Evolutionary conservation across 2,113 vertebrate genomes (phyloP).

Genomic region (Caranx ignobilis): DNA sequence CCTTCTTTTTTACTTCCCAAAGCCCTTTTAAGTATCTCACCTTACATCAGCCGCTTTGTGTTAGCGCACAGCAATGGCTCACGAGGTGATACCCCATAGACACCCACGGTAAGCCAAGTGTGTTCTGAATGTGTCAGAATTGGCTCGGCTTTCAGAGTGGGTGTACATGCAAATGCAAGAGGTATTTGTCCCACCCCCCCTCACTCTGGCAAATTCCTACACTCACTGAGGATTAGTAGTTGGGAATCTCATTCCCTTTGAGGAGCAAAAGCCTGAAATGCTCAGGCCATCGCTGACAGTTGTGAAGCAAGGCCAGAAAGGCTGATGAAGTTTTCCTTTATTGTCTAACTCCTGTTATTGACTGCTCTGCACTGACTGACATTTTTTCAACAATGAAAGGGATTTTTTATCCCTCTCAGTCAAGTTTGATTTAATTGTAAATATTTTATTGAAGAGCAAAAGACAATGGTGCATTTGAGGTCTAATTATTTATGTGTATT

Average conservation of each 20-base stretch:
- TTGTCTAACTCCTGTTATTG: slow-evolving; percentile 48
- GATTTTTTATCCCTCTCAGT: neutral
- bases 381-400: slow-evolving; percentile 6
- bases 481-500: neutral
- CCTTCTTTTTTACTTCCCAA: slow-evolving; percentile 68
- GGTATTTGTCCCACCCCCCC: slow-evolving; percentile 74
- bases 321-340: slow-evolving; percentile 63
- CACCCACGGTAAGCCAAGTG: slow-evolving; percentile 78
- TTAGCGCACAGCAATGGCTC: slow-evolving; percentile 51
- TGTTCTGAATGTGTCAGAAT: slow-evolving; percentile 80
- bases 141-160: slow-evolving; percentile 78
- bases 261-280: slow-evolving; percentile 66
- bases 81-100: slow-evolving; percentile 63
- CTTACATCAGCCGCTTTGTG: slow-evolving; percentile 83
- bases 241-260: slow-evolving; percentile 72
- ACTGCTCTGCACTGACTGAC: slow-evolving; percentile 33
- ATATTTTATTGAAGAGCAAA: neutral
- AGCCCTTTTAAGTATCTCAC: slow-evolving; percentile 83
- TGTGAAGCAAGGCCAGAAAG: slow-evolving; percentile 39
- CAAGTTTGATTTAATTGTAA: neutral
- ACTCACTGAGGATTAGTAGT: slow-evolving; percentile 79
- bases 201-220: slow-evolving; percentile 73
- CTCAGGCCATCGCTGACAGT: slow-evolving; percentile 54
- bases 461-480: neutral
- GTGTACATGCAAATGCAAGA: slow-evolving; percentile 76